A percentile compares a stretch with the other conserved stretches of the same genome.
These are phyloP conservation scores for Mimumesa dahlbomi DNA, from an alignment of 2,888 invertebrate genomes.

Conservation along the genomic window DNA sequence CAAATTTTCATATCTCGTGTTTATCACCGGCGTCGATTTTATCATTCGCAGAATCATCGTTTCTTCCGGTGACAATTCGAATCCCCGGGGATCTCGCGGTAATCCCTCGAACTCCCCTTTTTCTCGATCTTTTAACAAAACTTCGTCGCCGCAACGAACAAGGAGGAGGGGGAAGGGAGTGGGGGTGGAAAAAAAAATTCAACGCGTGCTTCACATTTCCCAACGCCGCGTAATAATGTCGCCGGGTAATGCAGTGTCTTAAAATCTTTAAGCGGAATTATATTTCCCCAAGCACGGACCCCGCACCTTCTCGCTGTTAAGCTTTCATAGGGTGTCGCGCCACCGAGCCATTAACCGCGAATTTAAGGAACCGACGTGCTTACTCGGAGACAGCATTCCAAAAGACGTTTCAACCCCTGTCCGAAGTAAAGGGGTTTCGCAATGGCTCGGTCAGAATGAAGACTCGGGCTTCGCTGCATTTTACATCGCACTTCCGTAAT, in stretches of 20 bases:
- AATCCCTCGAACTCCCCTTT: too few species aligned
- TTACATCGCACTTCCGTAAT: slow-evolving; percentile 46
- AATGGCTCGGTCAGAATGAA: slow-evolving; percentile 9
- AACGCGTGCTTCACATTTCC: neutral
- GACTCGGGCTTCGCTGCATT: slow-evolving; percentile 21
- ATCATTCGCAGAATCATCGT: too few species aligned
- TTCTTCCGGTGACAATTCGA: too few species aligned
- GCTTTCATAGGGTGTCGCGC: slow-evolving; percentile 52
- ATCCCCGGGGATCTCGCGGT: too few species aligned
- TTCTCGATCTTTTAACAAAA: too few species aligned
- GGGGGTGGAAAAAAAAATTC: too few species aligned
- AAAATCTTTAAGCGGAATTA: slow-evolving; percentile 48
- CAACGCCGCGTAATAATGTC: slow-evolving; percentile 22
- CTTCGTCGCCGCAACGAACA: too few species aligned
- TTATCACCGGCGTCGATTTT: too few species aligned
- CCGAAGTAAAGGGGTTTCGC: slow-evolving; percentile 2
- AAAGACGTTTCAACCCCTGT: slow-evolving; percentile 37
- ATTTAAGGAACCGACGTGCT: slow-evolving; percentile 56
- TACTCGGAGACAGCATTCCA: slow-evolving; percentile 44
- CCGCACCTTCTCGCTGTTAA: slow-evolving; percentile 22
- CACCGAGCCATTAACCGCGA: slow-evolving; percentile 51
- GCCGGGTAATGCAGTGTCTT: slow-evolving; percentile 27
- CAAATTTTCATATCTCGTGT: too few species aligned
- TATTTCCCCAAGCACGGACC: neutral
- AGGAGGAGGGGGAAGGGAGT: too few species aligned